Conservation (phyloP, 2,113 vertebrate genomes). For the Phoxinus phoxinus region DNA sequence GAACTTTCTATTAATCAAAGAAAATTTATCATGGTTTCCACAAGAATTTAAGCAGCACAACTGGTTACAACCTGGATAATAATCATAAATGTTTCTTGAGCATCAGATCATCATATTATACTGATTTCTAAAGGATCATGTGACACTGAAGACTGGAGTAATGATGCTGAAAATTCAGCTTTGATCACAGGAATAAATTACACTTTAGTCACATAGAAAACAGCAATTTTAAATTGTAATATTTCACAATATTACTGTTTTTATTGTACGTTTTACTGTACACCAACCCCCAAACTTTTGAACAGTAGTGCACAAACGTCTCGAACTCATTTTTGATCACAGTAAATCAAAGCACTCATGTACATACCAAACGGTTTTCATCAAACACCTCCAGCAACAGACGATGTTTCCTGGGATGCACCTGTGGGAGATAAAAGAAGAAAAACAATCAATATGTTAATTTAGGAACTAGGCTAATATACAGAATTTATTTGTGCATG, state of each 20-base stretch:
- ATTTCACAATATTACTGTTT: background rate
- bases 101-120: background rate
- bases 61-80: background rate
- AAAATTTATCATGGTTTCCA: background rate
- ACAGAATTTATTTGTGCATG: background rate
- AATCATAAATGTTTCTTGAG: background rate
- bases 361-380: constrained; percentile 95
- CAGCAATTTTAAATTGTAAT: background rate
- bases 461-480: background rate
- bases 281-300: background rate
- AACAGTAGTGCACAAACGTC: background rate
- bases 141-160: background rate
- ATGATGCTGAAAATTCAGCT: background rate
- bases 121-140: background rate
- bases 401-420: constrained; percentile 88
- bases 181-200: background rate
- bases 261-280: background rate
- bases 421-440: constrained; percentile 75
- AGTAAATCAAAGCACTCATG: background rate
- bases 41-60: background rate
- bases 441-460: background rate
- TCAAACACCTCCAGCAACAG: constrained; percentile 97
- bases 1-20: too few species aligned
- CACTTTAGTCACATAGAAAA: background rate
- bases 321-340: background rate